phyloP scores from a whole-genome alignment of 2,888 invertebrate species.

The Aplocera efformata region DNA sequence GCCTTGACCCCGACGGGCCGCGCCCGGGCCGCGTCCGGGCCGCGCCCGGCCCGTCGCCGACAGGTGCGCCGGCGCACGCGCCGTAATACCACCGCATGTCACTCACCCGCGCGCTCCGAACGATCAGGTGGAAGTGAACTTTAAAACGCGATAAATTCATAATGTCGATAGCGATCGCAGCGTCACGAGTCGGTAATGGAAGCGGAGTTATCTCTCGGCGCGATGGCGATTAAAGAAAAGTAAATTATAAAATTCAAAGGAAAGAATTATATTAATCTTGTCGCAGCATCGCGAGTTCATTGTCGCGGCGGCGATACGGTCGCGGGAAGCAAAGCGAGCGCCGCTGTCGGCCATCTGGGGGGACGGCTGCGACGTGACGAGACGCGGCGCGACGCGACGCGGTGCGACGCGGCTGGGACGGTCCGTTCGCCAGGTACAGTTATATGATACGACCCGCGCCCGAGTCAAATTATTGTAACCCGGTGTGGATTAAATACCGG shows the following conservation, averaged over 20 bases:
- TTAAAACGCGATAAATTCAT: slow-evolving; percentile 14
- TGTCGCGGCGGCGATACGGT: slow-evolving; percentile 6
- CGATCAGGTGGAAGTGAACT: slow-evolving; percentile 5
- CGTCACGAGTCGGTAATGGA: slow-evolving; percentile 20
- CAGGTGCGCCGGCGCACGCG: slow-evolving; percentile 40
- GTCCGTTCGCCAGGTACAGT: no score
- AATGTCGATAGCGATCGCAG: slow-evolving; percentile 10
- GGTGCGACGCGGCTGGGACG: no score
- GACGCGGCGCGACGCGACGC: no score
- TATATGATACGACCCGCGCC: no score
- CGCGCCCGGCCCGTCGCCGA: slow-evolving; percentile 34
- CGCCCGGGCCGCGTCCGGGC: slow-evolving; percentile 12
- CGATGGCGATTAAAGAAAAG: slow-evolving; percentile 20
- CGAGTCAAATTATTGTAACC: no score
- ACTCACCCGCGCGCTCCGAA: slow-evolving; percentile 45
- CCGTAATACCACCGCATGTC: slow-evolving; percentile 62
- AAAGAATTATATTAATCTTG: slow-evolving; percentile 22
- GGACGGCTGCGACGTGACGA: no score
- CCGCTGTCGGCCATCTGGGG: slow-evolving; percentile 3
- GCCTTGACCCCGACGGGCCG: slow-evolving; percentile 34
- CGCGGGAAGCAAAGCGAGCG: slow-evolving; percentile 21
- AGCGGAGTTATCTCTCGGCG: slow-evolving; percentile 17
- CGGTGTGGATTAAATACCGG: no score
- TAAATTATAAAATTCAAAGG: slow-evolving; percentile 22
- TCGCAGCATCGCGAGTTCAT: slow-evolving; percentile 13